A percentile compares a stretch with the other conserved stretches of the same genome.
phyloP scores from a whole-genome alignment of 2,888 invertebrate genomes.

The Leptinotarsa haldemani region DNA sequence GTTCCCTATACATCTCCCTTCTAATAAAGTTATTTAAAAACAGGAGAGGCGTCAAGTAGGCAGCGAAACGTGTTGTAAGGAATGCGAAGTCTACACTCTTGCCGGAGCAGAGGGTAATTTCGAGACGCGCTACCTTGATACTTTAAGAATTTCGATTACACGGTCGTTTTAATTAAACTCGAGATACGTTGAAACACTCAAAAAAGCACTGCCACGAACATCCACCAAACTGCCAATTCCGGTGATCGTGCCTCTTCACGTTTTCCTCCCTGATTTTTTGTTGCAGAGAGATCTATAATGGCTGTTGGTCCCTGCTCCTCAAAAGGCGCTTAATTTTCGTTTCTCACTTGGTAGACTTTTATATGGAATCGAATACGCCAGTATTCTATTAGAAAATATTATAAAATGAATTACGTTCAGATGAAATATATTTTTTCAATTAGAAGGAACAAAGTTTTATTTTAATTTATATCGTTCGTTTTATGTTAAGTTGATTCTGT shows the following conservation, averaged over 20 bases:
- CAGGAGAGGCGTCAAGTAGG: slow-evolving; percentile 42
- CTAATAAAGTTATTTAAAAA: slow-evolving; percentile 37
- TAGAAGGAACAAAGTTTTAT: no score
- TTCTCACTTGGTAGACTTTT: not conserved
- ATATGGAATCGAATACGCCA: no score
- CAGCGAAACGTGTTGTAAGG: slow-evolving; percentile 44
- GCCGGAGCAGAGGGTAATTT: slow-evolving; percentile 19
- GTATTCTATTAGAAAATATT: no score
- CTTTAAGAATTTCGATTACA: slow-evolving; percentile 48
- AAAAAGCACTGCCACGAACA: slow-evolving; percentile 44
- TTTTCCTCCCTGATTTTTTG: not conserved
- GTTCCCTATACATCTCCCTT: slow-evolving; percentile 6
- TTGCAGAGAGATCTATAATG: not conserved
- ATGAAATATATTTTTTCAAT: no score
- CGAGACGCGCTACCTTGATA: slow-evolving; percentile 31
- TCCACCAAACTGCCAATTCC: slow-evolving; percentile 29
- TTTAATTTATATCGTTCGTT: no score
- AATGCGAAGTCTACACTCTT: slow-evolving; percentile 41
- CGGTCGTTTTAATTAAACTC: slow-evolving; percentile 50
- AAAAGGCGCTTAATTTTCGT: not conserved
- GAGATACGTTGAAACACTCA: slow-evolving; percentile 47
- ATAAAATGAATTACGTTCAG: no score
- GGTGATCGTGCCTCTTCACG: slow-evolving; percentile 7
- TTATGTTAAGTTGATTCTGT: not conserved
- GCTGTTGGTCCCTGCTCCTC: not conserved